Evolutionary conservation across 1,140 invertebrate genomes (phyloP), one percentile per base, ranked within the genome.

Genomic region (Drosophila ananassae): DNA sequence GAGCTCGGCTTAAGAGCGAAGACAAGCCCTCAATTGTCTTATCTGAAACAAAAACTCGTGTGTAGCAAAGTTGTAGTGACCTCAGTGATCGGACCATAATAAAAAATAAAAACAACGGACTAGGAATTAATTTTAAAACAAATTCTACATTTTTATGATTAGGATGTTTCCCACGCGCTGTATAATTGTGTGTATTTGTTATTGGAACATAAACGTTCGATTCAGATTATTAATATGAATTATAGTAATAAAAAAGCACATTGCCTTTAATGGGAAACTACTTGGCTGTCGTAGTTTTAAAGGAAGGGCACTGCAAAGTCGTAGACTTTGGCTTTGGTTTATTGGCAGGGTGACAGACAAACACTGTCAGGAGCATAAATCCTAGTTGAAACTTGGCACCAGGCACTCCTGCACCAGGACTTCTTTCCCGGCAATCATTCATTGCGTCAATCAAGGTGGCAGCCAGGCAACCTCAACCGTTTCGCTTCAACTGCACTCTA

Each of bases 371-470:
- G 48, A 28, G 52, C 24, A 55, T 68, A 47, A 54, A 68, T 68
- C 50, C 61, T 21, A 54, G 48, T 22, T 24, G 12, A 21, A 66
- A 66, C 44, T 58, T 58, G 37, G 59, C 52, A 24, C 68, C 32
- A 5, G 5, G 12, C 5, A 37, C 34, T 37, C 48, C 10, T 30
- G 9, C 53, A 21, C 22, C 54, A 47, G 41, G 30, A 72, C 41
- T 55, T 54, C 57, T 56, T 47, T 46, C 28, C 60, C 28, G 61
- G 79, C 76, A 72, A 83, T 83, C 79, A 67, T 84, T 84, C 80
- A 79, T 68, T 72, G 62, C 76, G 76, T 83, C 80, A 83, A 79
- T 83, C 80, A 83, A 84, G 61, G 37, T 63, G 75, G 51, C 58
- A 44, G 41, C 34, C 10, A 61, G 55, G 41, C 60, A 66, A 52